These are phyloP conservation scores for Pterostichus madidus DNA, from an alignment of 2,888 invertebrate species.

Conservation along the genomic window DNA sequence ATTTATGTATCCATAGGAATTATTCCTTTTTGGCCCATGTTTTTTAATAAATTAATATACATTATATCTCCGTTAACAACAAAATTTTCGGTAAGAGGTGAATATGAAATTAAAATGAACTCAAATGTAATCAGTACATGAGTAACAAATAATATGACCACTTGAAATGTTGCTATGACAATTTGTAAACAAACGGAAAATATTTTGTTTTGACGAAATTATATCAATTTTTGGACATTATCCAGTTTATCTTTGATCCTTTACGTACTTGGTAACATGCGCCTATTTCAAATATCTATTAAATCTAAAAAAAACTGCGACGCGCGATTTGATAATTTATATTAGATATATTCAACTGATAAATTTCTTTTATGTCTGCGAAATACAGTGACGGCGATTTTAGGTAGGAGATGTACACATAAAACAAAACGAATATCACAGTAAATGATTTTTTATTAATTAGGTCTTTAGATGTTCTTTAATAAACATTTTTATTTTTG, in stretches of 20 bases:
- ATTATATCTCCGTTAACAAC: not conserved
- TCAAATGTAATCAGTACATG: too few relatives aligned
- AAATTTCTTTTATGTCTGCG: not conserved
- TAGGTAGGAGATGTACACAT: not conserved
- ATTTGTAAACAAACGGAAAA: not conserved
- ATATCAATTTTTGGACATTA: slow-evolving; percentile 3
- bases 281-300: not conserved
- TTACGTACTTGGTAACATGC: not conserved
- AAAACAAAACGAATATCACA: not conserved
- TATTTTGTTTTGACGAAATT: slow-evolving; percentile 1
- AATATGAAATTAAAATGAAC: too few relatives aligned
- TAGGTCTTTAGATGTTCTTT: too few relatives aligned
- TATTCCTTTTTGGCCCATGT: too few relatives aligned
- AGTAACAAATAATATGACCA: not conserved
- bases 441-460: too few relatives aligned
- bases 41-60: too few relatives aligned
- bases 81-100: not conserved
- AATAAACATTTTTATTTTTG: too few relatives aligned
- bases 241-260: not conserved
- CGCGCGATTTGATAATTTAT: not conserved
- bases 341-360: not conserved
- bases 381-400: slow-evolving; percentile 3
- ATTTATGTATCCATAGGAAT: too few relatives aligned
- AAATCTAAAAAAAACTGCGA: not conserved
- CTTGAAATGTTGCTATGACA: slow-evolving; percentile 4